Percentiles rank a stretch among this genome's conserved stretches.
Evolutionary conservation across 2,888 invertebrate genomes (phyloP).

Genomic region (Diarsia dahlii): DNA sequence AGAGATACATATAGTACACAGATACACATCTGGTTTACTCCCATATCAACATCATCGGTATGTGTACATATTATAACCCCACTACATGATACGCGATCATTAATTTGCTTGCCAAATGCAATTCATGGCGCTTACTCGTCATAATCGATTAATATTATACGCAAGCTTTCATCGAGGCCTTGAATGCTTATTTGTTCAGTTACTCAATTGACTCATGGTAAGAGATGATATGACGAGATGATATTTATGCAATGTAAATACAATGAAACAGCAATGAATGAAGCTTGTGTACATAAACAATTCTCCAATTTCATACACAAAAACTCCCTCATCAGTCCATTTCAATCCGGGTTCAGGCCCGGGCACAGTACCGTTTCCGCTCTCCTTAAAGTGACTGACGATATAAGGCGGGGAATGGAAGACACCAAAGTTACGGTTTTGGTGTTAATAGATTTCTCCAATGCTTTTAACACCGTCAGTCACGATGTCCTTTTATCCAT

Average conservation of each 20-base stretch:
- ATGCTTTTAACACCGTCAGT: too few species aligned
- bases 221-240: conserved; percentile 9
- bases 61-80: not conserved
- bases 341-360: too few species aligned
- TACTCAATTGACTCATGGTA: conserved; percentile 42
- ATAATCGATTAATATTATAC: conserved; percentile 51
- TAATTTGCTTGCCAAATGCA: conserved; percentile 34
- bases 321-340: too few species aligned
- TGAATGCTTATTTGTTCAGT: conserved; percentile 44
- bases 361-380: too few species aligned
- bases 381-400: too few species aligned
- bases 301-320: too few species aligned
- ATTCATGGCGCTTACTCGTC: conserved; percentile 19
- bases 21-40: not conserved
- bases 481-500: too few species aligned
- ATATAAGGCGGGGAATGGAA: too few species aligned
- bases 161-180: conserved; percentile 49
- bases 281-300: too few species aligned
- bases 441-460: too few species aligned
- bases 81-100: not conserved
- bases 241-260: conserved; percentile 35
- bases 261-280: conserved; percentile 13
- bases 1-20: too few species aligned
- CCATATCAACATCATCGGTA: not conserved
- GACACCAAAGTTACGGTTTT: too few species aligned